phyloP scores from a whole-genome alignment of 2,888 invertebrate genomes.

The Piscicola geometra region DNA sequence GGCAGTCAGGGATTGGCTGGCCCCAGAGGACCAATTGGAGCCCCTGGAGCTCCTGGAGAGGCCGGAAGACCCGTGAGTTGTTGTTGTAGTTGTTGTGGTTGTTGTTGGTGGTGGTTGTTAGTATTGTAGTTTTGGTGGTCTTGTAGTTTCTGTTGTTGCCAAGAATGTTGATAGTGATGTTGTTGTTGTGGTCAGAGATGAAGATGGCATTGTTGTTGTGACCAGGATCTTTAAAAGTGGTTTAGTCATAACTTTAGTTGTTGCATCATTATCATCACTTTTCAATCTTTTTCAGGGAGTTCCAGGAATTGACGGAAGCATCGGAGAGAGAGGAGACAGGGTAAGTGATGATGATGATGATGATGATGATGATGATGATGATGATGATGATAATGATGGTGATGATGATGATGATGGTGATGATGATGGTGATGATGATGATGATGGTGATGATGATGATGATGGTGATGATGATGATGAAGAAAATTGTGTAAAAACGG shows the following conservation, averaged over 20 bases:
- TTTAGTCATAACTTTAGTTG: background rate
- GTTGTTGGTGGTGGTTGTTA: background rate
- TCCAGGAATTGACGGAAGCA: constrained; percentile 27
- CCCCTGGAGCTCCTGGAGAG: constrained; percentile 33
- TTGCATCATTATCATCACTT: background rate
- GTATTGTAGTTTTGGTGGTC: background rate
- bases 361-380: constrained; percentile 24
- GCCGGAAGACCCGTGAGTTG: constrained; percentile 35
- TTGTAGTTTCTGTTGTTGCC: background rate
- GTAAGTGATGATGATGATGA: constrained; percentile 14
- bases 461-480: constrained; percentile 5
- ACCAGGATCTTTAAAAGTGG: no score
- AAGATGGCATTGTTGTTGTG: background rate
- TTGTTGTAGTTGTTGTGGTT: background rate
- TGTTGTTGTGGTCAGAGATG: background rate
- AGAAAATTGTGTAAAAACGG: no score
- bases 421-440: constrained; percentile 16
- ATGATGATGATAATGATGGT: constrained; percentile 2
- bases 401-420: constrained; percentile 27
- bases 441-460: constrained; percentile 25
- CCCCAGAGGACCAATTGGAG: constrained; percentile 45
- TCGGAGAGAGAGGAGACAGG: constrained; percentile 34
- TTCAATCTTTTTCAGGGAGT: constrained; percentile 7
- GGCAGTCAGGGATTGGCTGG: constrained; percentile 44
- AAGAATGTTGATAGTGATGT: background rate